phyloP scores from a whole-genome alignment of 37 sponge, comb jelly and placozoan species.

The Axinella damicornis region DNA sequence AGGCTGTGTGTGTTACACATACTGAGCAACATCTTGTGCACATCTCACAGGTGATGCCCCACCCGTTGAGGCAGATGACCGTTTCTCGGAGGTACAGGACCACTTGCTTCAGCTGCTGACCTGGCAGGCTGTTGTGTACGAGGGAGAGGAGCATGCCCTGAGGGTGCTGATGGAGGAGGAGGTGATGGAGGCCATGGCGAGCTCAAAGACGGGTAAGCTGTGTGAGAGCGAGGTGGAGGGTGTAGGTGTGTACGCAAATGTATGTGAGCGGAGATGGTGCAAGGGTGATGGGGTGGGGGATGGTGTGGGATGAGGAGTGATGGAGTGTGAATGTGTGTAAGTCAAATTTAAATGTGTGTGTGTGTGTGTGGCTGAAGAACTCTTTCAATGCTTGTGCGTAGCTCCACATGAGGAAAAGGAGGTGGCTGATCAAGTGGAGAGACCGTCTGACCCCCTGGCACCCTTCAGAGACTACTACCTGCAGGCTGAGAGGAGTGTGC shows the following conservation, averaged over 20 bases:
- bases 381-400: too few relatives aligned
- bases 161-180: constrained; percentile 60
- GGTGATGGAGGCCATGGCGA: constrained; percentile 35
- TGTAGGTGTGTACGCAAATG: background rate
- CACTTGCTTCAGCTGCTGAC: constrained; percentile 4
- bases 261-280: too few relatives aligned
- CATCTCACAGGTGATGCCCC: constrained; percentile 41
- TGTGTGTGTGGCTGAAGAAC: too few relatives aligned
- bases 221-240: background rate
- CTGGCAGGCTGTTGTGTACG: constrained; percentile 13
- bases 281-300: too few relatives aligned
- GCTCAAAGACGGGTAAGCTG: background rate
- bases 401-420: too few relatives aligned
- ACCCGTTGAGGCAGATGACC: constrained; percentile 41
- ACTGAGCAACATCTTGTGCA: too few relatives aligned
- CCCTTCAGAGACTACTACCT: constrained; percentile 10
- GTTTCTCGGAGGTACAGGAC: background rate
- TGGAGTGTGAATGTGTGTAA: too few relatives aligned
- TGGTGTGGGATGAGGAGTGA: too few relatives aligned
- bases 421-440: too few relatives aligned
- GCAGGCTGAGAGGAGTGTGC: constrained; percentile 30
- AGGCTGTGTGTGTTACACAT: background rate
- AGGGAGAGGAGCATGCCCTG: constrained; percentile 58
- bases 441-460: background rate
- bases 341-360: too few relatives aligned